A percentile compares a stretch with the other conserved stretches of the same genome.
phyloP scores from a whole-genome alignment of 53 echinoderm and acorn worm species.

The Antedon mediterranea region DNA sequence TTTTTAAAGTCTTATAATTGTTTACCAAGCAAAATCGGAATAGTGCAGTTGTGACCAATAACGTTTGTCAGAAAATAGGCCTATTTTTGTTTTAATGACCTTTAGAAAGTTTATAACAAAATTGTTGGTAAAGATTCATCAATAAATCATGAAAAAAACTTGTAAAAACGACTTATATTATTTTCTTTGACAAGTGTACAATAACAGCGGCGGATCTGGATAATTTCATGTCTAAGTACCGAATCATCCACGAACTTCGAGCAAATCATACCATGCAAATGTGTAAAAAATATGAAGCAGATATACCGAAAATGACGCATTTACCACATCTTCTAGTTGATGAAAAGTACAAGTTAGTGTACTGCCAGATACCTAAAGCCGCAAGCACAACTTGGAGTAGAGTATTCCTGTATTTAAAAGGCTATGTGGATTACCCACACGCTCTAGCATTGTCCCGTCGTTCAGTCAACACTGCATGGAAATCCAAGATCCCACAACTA shows the following conservation, averaged over 20 bases:
- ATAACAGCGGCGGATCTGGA: background rate
- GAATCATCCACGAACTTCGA: background rate
- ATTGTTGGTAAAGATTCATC: too few relatives aligned
- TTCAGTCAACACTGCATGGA: background rate
- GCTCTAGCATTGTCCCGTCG: background rate
- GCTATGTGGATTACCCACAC: background rate
- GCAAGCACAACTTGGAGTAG: background rate
- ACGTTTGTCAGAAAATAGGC: too few relatives aligned
- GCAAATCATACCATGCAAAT: background rate
- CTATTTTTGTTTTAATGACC: too few relatives aligned
- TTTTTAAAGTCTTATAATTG: too few relatives aligned
- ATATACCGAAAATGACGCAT: background rate
- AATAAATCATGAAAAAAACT: too few relatives aligned
- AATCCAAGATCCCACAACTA: background rate
- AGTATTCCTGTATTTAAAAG: background rate
- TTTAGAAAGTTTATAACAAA: too few relatives aligned
- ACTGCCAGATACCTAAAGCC: background rate
- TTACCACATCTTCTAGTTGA: background rate
- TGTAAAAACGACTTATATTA: too few relatives aligned
- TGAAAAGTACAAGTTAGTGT: background rate
- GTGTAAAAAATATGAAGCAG: background rate
- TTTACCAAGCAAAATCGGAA: too few relatives aligned
- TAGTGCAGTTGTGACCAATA: too few relatives aligned
- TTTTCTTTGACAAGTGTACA: too few relatives aligned
- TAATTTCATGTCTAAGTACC: background rate